phyloP scores from a whole-genome alignment of 92 coral and sea anemone species.

The Palythoa grandiflora region DNA sequence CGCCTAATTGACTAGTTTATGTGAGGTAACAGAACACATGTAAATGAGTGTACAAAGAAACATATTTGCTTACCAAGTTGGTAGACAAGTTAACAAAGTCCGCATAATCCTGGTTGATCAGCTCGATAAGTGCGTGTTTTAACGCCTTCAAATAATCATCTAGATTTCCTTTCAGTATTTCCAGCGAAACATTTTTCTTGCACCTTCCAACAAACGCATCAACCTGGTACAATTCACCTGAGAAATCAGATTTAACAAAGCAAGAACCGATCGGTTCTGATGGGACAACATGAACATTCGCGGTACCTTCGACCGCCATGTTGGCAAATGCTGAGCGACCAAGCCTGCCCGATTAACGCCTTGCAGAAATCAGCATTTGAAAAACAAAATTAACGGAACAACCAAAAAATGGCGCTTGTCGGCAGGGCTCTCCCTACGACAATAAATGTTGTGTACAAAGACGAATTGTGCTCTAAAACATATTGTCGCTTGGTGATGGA shows the following conservation, averaged over 20 bases:
- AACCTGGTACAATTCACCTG: slow-evolving; percentile 87
- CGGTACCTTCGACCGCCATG: slow-evolving; percentile 86
- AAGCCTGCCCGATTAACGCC: slow-evolving; percentile 2
- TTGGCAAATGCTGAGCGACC: slow-evolving; percentile 71
- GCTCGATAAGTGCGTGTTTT: slow-evolving; percentile 94
- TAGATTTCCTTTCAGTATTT: slow-evolving; percentile 80
- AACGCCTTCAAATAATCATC: slow-evolving; percentile 94
- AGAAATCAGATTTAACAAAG: slow-evolving; percentile 88
- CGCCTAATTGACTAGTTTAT: too few relatives aligned
- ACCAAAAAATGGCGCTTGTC: slow-evolving; percentile 59
- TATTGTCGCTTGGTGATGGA: slow-evolving; percentile 70
- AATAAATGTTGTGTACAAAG: slow-evolving; percentile 64
- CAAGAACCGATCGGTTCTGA: slow-evolving; percentile 84
- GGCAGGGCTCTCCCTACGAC: slow-evolving; percentile 18
- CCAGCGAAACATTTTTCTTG: slow-evolving; percentile 87
- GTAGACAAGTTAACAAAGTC: slow-evolving; percentile 98
- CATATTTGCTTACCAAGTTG: slow-evolving; percentile 80
- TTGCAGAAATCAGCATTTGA: slow-evolving; percentile 5
- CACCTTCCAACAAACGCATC: slow-evolving; percentile 90
- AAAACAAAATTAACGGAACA: not conserved
- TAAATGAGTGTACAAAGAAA: too few relatives aligned
- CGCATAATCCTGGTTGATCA: slow-evolving; percentile 98
- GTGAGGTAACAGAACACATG: too few relatives aligned
- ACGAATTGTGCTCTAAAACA: slow-evolving; percentile 48
- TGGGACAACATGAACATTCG: slow-evolving; percentile 69